phyloP scores from a whole-genome alignment of 37 sponge, comb jelly and placozoan genomes.

The Diacarnus erythraeanus region DNA sequence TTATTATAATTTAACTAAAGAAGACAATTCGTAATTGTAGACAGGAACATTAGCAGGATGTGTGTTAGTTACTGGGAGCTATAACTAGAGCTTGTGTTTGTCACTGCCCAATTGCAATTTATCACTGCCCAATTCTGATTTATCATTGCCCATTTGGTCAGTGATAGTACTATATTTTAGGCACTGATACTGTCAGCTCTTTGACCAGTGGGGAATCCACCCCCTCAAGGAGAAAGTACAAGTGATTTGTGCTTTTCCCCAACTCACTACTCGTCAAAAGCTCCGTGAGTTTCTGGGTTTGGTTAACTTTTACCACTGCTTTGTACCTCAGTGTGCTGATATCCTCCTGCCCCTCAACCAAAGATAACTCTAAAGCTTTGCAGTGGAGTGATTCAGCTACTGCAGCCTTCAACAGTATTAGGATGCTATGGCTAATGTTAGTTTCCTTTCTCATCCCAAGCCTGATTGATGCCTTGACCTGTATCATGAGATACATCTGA shows the following conservation, averaged over 20 bases:
- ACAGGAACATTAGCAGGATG: no score
- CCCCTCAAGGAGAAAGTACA: no score
- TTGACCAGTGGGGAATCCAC: constrained; percentile 29
- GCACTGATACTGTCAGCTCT: background rate
- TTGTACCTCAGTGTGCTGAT: constrained; percentile 34
- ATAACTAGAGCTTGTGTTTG: no score
- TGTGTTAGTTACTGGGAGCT: no score
- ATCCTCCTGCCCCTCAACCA: constrained; percentile 29
- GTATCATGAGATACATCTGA: constrained; percentile 66
- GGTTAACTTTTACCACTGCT: constrained; percentile 52
- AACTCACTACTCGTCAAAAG: constrained; percentile 1
- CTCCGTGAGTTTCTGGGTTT: constrained; percentile 43
- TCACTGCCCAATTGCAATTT: no score
- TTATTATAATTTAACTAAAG: no score
- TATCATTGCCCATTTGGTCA: no score
- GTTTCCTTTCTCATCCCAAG: constrained; percentile 48
- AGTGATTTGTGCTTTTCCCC: constrained; percentile 17
- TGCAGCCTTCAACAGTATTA: constrained; percentile 16
- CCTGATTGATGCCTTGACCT: constrained; percentile 42
- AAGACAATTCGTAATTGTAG: no score
- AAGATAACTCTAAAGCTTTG: background rate
- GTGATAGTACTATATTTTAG: no score
- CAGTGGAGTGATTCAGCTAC: constrained; percentile 19
- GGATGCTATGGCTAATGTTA: constrained; percentile 29
- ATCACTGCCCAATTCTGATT: no score